Evolutionary conservation across 2,113 vertebrate species (phyloP).

Genomic region (Eupsittula cactorum): DNA sequence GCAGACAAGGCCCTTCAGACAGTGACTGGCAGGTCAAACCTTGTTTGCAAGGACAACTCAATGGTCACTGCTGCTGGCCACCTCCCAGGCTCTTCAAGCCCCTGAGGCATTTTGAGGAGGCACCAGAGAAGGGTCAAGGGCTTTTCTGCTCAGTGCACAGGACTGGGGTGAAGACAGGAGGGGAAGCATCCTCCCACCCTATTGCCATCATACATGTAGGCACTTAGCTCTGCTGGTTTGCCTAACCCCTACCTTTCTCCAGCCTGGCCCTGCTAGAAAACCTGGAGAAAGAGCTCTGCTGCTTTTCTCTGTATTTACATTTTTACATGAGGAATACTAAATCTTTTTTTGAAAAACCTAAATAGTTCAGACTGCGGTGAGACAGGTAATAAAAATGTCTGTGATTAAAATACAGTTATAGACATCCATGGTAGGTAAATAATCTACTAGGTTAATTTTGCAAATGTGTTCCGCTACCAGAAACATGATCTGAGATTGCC

Average conservation of each 20-base stretch:
- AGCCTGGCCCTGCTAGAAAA: neutral
- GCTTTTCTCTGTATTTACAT: slow-evolving; percentile 47
- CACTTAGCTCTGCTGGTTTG: neutral
- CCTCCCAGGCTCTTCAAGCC: neutral
- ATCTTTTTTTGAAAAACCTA: slow-evolving; percentile 47
- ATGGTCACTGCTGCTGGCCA: neutral
- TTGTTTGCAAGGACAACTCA: neutral
- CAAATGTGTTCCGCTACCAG: neutral
- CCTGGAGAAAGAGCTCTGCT: neutral
- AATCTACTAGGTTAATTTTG: slow-evolving; percentile 16
- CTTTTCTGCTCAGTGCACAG: neutral
- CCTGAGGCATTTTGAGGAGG: neutral
- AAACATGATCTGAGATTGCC: slow-evolving; percentile 38
- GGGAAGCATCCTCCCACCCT: neutral
- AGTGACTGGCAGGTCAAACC: neutral
- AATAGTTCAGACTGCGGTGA: slow-evolving; percentile 38
- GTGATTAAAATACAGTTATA: slow-evolving; percentile 58
- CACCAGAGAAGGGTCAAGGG: neutral
- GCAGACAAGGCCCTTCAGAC: neutral
- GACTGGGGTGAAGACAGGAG: neutral
- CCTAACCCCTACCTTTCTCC: neutral
- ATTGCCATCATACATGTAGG: neutral
- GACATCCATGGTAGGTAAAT: slow-evolving; percentile 14
- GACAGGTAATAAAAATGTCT: slow-evolving; percentile 49
- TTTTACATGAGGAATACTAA: slow-evolving; percentile 23